These are phyloP conservation scores for Philopedon plagiatum DNA, from an alignment of 2,888 invertebrate species.

Conservation along the genomic window DNA sequence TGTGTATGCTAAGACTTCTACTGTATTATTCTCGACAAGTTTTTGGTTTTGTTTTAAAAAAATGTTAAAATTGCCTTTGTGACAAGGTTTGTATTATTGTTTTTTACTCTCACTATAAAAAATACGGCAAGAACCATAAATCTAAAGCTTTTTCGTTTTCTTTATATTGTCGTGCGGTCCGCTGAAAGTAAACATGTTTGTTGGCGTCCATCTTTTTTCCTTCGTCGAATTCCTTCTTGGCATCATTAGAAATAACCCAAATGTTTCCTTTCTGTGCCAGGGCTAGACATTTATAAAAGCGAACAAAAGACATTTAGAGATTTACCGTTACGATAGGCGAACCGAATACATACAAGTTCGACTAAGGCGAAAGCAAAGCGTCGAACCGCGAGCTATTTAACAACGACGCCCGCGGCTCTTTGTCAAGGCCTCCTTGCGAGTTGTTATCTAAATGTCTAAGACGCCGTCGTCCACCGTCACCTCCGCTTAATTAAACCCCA, in stretches of 20 bases:
- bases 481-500: conserved; percentile 60
- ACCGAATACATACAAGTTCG: conserved; percentile 36
- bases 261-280: conserved; percentile 45
- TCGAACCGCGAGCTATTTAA: conserved; percentile 60
- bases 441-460: conserved; percentile 59
- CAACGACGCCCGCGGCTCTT: conserved; percentile 46
- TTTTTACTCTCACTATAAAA: background rate
- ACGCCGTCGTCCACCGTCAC: conserved; percentile 60
- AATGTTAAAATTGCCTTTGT: background rate
- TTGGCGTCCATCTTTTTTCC: conserved; percentile 29
- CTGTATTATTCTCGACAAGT: too few relatives aligned
- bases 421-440: conserved; percentile 56
- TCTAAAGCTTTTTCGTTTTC: conserved; percentile 3
- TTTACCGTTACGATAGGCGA: conserved; percentile 45
- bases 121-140: conserved; percentile 18
- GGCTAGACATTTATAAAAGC: conserved; percentile 43
- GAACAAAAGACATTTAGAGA: conserved; percentile 49
- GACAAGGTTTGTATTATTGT: background rate
- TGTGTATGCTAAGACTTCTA: too few relatives aligned
- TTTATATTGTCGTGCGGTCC: conserved; percentile 12
- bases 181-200: conserved; percentile 43
- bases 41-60: too few relatives aligned
- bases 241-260: conserved; percentile 49
- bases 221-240: conserved; percentile 39
- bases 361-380: conserved; percentile 53